Percentiles rank a stretch among this genome's conserved stretches.
Conservation (phyloP, 2,888 invertebrate genomes). For the Agapostemon virescens region DNA sequence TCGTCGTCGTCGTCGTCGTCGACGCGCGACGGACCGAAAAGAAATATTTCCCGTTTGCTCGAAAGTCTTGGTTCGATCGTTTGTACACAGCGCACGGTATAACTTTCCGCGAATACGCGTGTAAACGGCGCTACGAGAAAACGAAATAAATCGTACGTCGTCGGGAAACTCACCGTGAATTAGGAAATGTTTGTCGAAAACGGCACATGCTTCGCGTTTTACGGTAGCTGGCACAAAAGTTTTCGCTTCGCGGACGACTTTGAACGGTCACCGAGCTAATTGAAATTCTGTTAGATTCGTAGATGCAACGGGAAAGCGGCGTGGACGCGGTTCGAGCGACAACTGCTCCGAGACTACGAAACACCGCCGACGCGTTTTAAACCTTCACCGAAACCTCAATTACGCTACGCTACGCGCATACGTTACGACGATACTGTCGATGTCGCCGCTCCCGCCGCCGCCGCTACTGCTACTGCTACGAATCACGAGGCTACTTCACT, state of each 20-base stretch:
- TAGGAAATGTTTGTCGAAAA: slow-evolving; percentile 3
- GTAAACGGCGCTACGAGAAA: not conserved
- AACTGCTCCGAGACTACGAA: slow-evolving; percentile 54
- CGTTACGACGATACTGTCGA: not conserved
- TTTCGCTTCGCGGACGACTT: slow-evolving; percentile 4
- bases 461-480: not conserved
- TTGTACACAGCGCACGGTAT: not conserved
- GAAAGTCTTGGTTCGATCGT: not conserved
- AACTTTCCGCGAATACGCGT: not conserved
- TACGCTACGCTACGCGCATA: slow-evolving; percentile 20
- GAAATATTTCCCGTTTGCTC: not conserved
- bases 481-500: not conserved
- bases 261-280: slow-evolving; percentile 13
- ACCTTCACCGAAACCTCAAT: slow-evolving; percentile 33
- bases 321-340: slow-evolving; percentile 37
- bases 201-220: not conserved
- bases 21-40: not conserved
- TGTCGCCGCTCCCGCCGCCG: not conserved
- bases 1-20: too few relatives aligned
- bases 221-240: not conserved
- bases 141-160: not conserved
- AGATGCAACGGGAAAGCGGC: slow-evolving; percentile 20
- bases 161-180: slow-evolving; percentile 24
- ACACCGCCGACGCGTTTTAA: slow-evolving; percentile 33
- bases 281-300: slow-evolving; percentile 26